Evolutionary conservation across 1,140 invertebrate genomes (phyloP).

Genomic region (Bradysia coprophila): DNA sequence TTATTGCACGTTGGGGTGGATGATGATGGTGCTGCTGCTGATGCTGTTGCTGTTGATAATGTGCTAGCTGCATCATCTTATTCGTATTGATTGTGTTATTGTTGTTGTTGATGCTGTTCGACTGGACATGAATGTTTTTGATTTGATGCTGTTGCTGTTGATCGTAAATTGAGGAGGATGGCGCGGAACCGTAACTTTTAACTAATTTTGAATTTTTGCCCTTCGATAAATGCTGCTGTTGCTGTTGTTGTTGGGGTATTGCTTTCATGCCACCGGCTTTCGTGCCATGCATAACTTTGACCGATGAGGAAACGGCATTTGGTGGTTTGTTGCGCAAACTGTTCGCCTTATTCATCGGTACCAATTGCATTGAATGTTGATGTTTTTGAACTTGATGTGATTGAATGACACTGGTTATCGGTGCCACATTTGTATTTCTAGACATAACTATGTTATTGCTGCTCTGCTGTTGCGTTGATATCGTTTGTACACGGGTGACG

Average conservation of each 20-base stretch:
- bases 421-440: background rate
- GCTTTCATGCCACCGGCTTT: background rate
- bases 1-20: background rate
- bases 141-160: constrained; percentile 5
- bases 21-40: background rate
- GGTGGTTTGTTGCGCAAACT: background rate
- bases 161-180: constrained; percentile 1
- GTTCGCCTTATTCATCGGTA: background rate
- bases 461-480: background rate
- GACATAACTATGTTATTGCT: background rate
- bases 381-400: constrained; percentile 6
- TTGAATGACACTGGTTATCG: background rate
- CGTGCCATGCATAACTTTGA: background rate
- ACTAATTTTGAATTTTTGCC: constrained; percentile 2
- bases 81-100: background rate
- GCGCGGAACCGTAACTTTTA: background rate
- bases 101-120: background rate
- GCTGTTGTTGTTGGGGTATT: constrained; percentile 9
- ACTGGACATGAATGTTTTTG: background rate
- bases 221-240: constrained; percentile 4
- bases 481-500: constrained; percentile 2
- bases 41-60: background rate
- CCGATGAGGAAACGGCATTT: background rate
- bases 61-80: background rate
- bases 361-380: constrained; percentile 5